phyloP scores from a whole-genome alignment of 2,797 vertebrate species.

The Ctenopoma multispine region DNA sequence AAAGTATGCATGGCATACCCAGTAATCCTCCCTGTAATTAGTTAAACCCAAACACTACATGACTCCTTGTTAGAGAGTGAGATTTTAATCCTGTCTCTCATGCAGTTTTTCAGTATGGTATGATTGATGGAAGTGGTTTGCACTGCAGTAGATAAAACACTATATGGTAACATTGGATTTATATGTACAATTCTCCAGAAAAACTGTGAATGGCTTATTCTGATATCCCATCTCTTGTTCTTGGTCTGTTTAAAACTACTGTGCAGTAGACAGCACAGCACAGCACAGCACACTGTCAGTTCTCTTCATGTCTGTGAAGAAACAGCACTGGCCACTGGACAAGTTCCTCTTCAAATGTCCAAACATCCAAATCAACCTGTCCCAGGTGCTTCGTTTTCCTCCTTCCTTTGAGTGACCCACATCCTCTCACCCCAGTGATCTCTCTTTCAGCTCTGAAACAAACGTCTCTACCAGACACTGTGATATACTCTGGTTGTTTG shows the following conservation, averaged over 20 bases:
- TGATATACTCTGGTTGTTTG: slow-evolving; percentile 48
- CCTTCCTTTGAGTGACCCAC: slow-evolving; percentile 75
- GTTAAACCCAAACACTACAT: slow-evolving; percentile 43
- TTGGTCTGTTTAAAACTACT: slow-evolving; percentile 32
- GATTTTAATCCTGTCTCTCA: slow-evolving; percentile 29
- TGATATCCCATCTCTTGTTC: slow-evolving; percentile 42
- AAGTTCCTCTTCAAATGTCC: slow-evolving; percentile 58
- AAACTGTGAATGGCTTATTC: slow-evolving; percentile 19
- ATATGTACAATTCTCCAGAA: slow-evolving; percentile 36
- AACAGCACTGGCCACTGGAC: slow-evolving; percentile 55
- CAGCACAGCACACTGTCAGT: slow-evolving; percentile 33
- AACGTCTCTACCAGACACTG: slow-evolving; percentile 66
- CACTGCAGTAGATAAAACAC: slow-evolving; percentile 49
- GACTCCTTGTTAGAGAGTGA: slow-evolving; percentile 33
- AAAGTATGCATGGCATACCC: slow-evolving; percentile 42
- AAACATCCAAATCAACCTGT: slow-evolving; percentile 71
- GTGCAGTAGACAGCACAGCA: slow-evolving; percentile 11
- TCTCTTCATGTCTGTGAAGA: slow-evolving; percentile 48
- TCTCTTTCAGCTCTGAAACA: slow-evolving; percentile 57
- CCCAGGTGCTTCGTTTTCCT: slow-evolving; percentile 71
- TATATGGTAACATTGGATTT: slow-evolving; percentile 32
- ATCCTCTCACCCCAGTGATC: slow-evolving; percentile 71
- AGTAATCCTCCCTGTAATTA: slow-evolving; percentile 52
- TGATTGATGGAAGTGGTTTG: slow-evolving; percentile 37
- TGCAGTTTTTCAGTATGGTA: slow-evolving; percentile 22